Evolutionary conservation across 2,888 invertebrate species (phyloP), one percentile per base, ranked within the genome.

Genomic region (Geophilus truncorum): DNA sequence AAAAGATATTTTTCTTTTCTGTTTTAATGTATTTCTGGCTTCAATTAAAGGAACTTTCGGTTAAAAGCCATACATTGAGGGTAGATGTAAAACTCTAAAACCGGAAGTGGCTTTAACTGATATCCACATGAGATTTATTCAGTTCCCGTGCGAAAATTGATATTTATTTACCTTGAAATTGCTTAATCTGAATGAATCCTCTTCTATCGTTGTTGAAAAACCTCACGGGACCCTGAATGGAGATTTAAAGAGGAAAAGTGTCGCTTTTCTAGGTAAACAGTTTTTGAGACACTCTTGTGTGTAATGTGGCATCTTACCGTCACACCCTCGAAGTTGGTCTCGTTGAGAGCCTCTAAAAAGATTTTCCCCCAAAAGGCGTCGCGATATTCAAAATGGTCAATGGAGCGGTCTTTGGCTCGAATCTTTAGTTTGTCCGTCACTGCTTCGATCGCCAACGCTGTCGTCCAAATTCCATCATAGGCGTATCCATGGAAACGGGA

Each of bases 381-480:
- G 7, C 94, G 89, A 86, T 96, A 96, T 83, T 91, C 90, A 87
- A 96, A 96, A 87, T 95, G 94, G 45, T 91, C 91, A n/a, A 85
- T 83, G 62, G 82, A 78, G 80, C 81, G 70, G 79, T 82, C 82
- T 82, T 82, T 51, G 81, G 57, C 21, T 30, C 80, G 21, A n/a
- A 15, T 81, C 78, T 76, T 91, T 90, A 93, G 91, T 83, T 92
- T 89, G 84, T 93, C 92, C 0, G 96, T 93, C 28, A 97, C 95
- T 83, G 93, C 93, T 86, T 97, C 94, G 82, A 99, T 94, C 0
- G 98, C 98, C 82, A 96, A 88, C 0, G 98, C 98, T 83, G 98
- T 95, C 0, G 97, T 95, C 98, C 98, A 98, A 83, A 99, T 94
- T 4, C 96, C 98, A 87, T 99, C 98, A 87, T 98, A 99, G 10